Conservation (phyloP, 2,888 invertebrate species). For the Sinelater perroti region DNA sequence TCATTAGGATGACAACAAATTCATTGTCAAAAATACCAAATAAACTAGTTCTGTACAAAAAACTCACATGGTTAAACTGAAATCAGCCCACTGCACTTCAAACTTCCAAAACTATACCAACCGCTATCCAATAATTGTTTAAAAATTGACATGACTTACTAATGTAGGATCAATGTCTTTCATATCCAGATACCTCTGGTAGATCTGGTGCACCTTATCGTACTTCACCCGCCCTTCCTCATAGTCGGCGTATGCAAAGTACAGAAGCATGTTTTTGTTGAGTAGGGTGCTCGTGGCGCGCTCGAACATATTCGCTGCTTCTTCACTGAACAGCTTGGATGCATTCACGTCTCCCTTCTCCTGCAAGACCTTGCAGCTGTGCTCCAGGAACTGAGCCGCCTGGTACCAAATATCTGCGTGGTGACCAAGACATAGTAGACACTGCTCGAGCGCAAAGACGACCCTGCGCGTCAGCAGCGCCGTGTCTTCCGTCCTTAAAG, state of each 20-base stretch:
- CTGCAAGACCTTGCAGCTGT: constrained; percentile 89
- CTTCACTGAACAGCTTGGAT: constrained; percentile 91
- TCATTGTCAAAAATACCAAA: too few species aligned
- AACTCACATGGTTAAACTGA: too few species aligned
- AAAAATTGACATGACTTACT: too few species aligned
- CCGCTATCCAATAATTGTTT: too few species aligned
- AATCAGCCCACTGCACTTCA: too few species aligned
- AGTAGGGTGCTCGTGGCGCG: constrained; percentile 89
- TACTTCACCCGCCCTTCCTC: constrained; percentile 97
- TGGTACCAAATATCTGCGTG: constrained; percentile 99
- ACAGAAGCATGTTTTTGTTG: constrained; percentile 90
- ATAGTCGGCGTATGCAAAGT: constrained; percentile 99
- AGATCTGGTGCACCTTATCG: constrained; percentile 96
- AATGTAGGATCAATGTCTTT: constrained; percentile 94
- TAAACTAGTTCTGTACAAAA: too few species aligned
- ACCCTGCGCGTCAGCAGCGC: constrained; percentile 92
- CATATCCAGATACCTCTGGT: constrained; percentile 89
- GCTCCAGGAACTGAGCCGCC: constrained; percentile 95
- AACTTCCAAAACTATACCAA: too few species aligned
- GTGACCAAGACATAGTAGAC: constrained; percentile 93
- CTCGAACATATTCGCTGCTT: constrained; percentile 94
- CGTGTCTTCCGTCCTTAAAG: constrained; percentile 94
- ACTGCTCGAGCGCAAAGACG: constrained; percentile 99
- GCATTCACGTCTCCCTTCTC: constrained; percentile 97
- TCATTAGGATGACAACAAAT: too few species aligned